A percentile compares a stretch with the other conserved stretches of the same genome.
phyloP scores from a whole-genome alignment of 2,797 vertebrate genomes.

The Cheirogaleus major region DNA sequence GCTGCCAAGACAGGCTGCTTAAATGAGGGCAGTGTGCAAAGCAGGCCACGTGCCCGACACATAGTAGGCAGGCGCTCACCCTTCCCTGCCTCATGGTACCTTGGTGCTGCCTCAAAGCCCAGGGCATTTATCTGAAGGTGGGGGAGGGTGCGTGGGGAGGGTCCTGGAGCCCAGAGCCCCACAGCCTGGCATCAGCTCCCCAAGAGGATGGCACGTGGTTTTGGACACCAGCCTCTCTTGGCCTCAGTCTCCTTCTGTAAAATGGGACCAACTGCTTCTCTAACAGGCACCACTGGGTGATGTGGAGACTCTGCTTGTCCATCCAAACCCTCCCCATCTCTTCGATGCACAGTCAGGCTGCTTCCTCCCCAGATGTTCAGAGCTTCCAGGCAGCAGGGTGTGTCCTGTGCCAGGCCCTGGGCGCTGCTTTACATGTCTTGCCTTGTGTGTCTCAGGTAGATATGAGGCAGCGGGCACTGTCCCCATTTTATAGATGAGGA shows the following conservation, averaged over 20 bases:
- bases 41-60: background rate
- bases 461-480: background rate
- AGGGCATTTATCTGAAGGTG: background rate
- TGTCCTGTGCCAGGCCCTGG: background rate
- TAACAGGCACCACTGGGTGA: background rate
- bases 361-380: background rate
- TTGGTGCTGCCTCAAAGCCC: background rate
- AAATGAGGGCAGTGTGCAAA: background rate
- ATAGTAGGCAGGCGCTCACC: background rate
- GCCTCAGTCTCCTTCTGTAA: background rate
- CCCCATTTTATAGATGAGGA: background rate
- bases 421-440: background rate
- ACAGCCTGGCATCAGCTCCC: background rate
- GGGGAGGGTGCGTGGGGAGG: background rate
- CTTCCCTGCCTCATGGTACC: background rate
- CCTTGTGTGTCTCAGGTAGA: background rate
- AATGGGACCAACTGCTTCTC: background rate
- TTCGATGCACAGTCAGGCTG: rapidly evolving
- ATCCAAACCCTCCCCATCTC: background rate
- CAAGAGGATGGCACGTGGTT: background rate
- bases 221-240: background rate
- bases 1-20: background rate
- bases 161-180: background rate
- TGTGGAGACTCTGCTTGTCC: background rate
- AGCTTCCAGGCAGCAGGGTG: background rate